phyloP scores from a whole-genome alignment of 2,797 vertebrate species.

The Paguma larvata region DNA sequence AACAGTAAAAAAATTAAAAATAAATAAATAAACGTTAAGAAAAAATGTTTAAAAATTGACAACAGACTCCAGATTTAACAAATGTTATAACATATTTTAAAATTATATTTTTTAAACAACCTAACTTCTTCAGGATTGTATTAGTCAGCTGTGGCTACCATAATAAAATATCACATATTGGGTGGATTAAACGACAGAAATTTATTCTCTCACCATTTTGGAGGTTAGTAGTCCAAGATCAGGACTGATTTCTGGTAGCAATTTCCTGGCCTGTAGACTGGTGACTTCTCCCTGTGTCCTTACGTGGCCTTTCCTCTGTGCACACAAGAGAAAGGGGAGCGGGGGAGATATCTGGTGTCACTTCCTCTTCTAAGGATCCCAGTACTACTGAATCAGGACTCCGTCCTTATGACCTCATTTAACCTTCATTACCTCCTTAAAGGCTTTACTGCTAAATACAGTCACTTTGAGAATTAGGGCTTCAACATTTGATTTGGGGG shows the following conservation, averaged over 20 bases:
- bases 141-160: neutral
- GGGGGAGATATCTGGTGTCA: neutral
- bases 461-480: neutral
- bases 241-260: neutral
- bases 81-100: neutral
- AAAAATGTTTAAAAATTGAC: too few relatives aligned
- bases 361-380: slow-evolving; percentile 69
- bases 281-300: neutral
- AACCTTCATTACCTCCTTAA: neutral
- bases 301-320: neutral
- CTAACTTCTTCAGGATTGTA: slow-evolving; percentile 89
- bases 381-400: neutral
- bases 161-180: neutral
- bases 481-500: neutral
- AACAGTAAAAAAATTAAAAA: too few relatives aligned
- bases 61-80: neutral
- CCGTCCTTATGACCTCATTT: neutral
- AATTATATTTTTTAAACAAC: slow-evolving; percentile 59
- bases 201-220: neutral
- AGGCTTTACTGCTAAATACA: neutral
- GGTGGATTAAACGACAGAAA: neutral
- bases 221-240: neutral
- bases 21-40: too few relatives aligned
- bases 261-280: neutral
- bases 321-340: too few relatives aligned